Evolutionary conservation across 2,113 vertebrate genomes (phyloP), one percentile per base, ranked within the genome.

Genomic region (Globicephala melas): DNA sequence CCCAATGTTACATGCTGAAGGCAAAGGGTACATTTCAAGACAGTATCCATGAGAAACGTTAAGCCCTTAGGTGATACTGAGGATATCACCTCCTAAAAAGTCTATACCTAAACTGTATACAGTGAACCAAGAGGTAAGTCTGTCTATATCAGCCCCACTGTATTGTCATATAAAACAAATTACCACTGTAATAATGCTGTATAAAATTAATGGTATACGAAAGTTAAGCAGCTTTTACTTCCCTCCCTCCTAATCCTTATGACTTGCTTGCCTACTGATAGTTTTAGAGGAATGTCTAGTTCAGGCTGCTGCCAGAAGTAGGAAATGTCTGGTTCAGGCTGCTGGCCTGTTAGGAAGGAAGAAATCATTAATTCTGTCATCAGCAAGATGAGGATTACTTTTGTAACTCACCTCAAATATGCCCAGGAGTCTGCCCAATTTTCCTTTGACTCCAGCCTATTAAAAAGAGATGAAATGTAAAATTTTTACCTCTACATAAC

Each of bases 391-490:
- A 88, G n/a, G 73, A 88, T 79, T 96, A 93, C n/a, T 81, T 97
- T 94, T 94, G 92, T 83, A 98, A 98, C 99, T 99, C 99, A 99
- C 99, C 99, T 99, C 99, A 99, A 99, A 99, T 98, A 99, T 99
- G 60, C 99, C 99, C 94, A 99, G 99, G 62, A 99, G 99, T 98
- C 99, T 99, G 96, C 99, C 99, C 65, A 99, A 98, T 97, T 99
- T 99, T 97, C 99, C 99, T 98, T 99, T 99, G 95, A 99, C 99
- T 95, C 99, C 99, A 98, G 99, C 99, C 99, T 99, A 98, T 87
- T 98, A 96, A 95, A 96, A 79, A 97, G 96, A 63, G 21, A 93
- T 70, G 5, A 93, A 79, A 91, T 81, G 21, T 63, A 79, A 84
- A 95, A 94, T 55, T 36, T 60, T 97, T 74, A 81, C 10, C 26